phyloP scores from a whole-genome alignment of 2,888 invertebrate genomes.

The Agrotis segetum region DNA sequence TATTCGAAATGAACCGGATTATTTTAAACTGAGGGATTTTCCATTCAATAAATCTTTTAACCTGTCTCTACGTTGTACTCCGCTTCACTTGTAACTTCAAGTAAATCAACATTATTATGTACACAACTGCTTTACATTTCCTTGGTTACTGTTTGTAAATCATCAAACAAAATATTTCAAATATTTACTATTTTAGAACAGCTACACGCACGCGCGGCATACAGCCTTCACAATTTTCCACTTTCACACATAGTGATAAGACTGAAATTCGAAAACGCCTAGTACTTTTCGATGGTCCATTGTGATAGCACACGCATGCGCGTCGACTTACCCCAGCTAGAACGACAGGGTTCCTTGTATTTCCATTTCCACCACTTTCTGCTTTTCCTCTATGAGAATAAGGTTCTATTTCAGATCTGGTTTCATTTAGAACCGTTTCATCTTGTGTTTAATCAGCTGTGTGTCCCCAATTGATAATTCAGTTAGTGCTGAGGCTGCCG shows the following conservation, averaged over 20 bases:
- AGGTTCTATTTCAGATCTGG: constrained; percentile 76
- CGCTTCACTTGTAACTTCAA: constrained; percentile 37
- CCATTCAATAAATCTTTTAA: constrained; percentile 23
- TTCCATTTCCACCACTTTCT: constrained; percentile 69
- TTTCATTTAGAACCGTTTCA: constrained; percentile 76
- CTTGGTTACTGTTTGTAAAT: constrained; percentile 81
- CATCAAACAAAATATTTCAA: constrained; percentile 80
- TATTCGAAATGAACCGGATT: constrained; percentile 1
- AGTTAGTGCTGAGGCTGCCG: constrained; percentile 84
- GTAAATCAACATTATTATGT: constrained; percentile 65
- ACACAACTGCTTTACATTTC: constrained; percentile 75
- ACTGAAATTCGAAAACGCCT: constrained; percentile 60
- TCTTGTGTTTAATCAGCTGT: constrained; percentile 88
- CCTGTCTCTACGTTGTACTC: constrained; percentile 15
- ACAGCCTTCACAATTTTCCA: constrained; percentile 51
- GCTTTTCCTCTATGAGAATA: constrained; percentile 75
- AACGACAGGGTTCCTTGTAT: constrained; percentile 74
- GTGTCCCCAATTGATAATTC: constrained; percentile 87
- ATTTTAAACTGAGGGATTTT: constrained; percentile 8
- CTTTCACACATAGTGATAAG: constrained; percentile 65
- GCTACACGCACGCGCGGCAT: constrained; percentile 76
- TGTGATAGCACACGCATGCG: constrained; percentile 83
- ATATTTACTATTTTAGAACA: constrained; percentile 75
- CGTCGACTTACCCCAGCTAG: constrained; percentile 74
- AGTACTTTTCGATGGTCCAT: constrained; percentile 73